Conservation (phyloP, 1,140 invertebrate species). For the Sitobion miscanthi region DNA sequence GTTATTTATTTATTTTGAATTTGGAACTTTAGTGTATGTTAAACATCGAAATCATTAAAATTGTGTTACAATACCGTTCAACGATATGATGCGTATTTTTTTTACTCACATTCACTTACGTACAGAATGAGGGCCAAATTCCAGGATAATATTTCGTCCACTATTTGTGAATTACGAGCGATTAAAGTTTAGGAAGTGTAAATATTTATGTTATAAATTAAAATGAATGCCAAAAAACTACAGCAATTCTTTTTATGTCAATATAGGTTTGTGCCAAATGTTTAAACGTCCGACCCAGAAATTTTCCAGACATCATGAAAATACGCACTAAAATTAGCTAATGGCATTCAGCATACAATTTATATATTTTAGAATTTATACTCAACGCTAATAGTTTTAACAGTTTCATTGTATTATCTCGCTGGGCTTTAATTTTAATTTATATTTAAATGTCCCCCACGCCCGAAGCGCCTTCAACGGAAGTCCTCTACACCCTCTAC, state of each 20-base stretch:
- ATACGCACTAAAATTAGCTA: slow-evolving; percentile 1
- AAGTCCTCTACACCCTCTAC: neutral
- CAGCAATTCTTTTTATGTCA: slow-evolving; percentile 26
- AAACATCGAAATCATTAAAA: neutral
- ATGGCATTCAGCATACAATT: neutral
- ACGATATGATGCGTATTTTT: neutral
- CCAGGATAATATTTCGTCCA: neutral
- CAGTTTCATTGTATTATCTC: neutral
- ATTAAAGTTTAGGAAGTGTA: slow-evolving; percentile 37
- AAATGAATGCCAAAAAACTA: slow-evolving; percentile 40
- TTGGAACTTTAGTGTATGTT: neutral
- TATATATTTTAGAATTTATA: slow-evolving; percentile 13
- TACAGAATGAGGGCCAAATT: neutral
- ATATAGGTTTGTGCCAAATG: slow-evolving; percentile 31
- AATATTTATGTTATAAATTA: slow-evolving; percentile 39
- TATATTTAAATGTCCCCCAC: neutral
- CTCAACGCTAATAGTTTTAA: neutral
- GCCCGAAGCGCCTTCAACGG: neutral
- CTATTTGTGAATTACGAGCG: neutral
- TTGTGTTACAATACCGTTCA: neutral
- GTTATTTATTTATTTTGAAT: too few relatives aligned
- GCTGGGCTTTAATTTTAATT: neutral
- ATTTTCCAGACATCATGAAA: neutral
- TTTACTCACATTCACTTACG: neutral
- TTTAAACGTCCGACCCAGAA: neutral